phyloP scores from a whole-genome alignment of 2,797 vertebrate species.

The Leptatherina wallacei region DNA sequence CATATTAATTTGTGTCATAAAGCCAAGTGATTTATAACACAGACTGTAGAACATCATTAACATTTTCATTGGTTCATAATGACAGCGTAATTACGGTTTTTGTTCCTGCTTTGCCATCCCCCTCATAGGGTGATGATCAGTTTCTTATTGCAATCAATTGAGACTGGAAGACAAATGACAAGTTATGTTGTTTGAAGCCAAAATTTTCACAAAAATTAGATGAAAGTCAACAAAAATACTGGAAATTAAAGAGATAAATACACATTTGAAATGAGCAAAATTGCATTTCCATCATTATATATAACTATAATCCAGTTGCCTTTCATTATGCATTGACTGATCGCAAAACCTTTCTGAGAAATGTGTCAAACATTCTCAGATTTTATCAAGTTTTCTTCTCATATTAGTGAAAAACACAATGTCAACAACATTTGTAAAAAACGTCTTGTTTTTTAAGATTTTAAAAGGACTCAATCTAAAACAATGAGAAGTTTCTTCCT shows the following conservation, averaged over 20 bases:
- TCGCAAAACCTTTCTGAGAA: not conserved
- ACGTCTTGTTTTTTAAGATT: constrained; percentile 12
- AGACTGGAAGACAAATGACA: not conserved
- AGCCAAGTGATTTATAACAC: constrained; percentile 1
- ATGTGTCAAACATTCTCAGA: not conserved
- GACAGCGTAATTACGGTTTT: not conserved
- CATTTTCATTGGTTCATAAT: not conserved
- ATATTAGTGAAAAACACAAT: not conserved
- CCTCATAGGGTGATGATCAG: not conserved
- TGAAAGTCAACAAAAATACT: not conserved
- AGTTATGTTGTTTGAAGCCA: constrained; percentile 3
- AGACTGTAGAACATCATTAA: constrained; percentile 1
- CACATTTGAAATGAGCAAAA: not conserved
- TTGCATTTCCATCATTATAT: not conserved
- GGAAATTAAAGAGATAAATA: not conserved
- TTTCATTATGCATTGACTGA: no score
- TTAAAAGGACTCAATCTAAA: no score
- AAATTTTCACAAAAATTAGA: constrained; percentile 1
- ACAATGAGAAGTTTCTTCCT: no score
- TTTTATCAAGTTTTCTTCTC: not conserved
- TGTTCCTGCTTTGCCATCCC: not conserved
- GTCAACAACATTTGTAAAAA: not conserved
- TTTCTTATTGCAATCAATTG: not conserved
- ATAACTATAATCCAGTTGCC: no score
- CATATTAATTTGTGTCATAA: constrained; percentile 8